A percentile compares a stretch with the other conserved stretches of the same genome.
Evolutionary conservation across 2,113 vertebrate species (phyloP).

Genomic region (Halichoeres trimaculatus): DNA sequence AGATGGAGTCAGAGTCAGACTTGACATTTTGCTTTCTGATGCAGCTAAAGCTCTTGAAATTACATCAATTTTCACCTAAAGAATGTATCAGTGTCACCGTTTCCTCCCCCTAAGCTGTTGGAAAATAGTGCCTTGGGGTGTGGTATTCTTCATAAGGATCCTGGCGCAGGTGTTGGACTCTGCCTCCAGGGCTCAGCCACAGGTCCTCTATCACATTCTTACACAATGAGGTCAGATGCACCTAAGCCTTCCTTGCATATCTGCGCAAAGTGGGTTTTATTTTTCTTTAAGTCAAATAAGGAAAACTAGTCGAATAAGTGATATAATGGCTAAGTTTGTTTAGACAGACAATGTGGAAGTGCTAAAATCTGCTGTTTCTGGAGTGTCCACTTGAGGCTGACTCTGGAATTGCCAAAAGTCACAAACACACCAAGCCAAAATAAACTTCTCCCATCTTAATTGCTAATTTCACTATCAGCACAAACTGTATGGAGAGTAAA

Average conservation of each 20-base stretch:
- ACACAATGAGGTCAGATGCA: background rate
- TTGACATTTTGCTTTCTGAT: background rate
- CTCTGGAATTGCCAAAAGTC: too few species aligned
- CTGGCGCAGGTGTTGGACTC: background rate
- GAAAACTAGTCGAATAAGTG: too few species aligned
- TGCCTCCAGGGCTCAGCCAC: conserved; percentile 1
- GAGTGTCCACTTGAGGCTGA: too few species aligned
- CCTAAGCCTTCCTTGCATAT: background rate
- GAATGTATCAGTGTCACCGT: background rate
- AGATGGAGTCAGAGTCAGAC: too few species aligned
- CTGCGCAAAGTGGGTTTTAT: background rate
- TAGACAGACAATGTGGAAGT: too few species aligned
- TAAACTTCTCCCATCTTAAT: too few species aligned
- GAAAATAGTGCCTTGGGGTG: background rate
- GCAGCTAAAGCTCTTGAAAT: background rate
- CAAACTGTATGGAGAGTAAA: too few species aligned
- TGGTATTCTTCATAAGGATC: background rate
- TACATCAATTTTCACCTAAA: background rate
- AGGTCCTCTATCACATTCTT: background rate
- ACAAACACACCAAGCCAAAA: too few species aligned
- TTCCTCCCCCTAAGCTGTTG: background rate
- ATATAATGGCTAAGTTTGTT: background rate
- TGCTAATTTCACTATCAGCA: too few species aligned
- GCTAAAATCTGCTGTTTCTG: too few species aligned
- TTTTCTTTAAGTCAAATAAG: too few species aligned